phyloP scores from a whole-genome alignment of 2,797 vertebrate species.

The Ptychadena robeensis region DNA sequence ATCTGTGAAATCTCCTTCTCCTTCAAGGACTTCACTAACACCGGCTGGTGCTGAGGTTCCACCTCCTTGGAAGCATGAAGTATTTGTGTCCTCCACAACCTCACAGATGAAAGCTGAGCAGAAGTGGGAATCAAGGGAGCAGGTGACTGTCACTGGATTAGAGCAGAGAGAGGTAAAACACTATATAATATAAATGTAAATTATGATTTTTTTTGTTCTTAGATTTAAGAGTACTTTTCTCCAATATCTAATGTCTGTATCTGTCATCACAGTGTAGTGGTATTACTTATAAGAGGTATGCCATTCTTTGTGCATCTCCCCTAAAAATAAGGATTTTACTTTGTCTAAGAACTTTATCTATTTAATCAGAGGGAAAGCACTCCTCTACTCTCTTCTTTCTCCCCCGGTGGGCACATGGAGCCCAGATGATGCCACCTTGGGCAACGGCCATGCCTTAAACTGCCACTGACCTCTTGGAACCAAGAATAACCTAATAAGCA shows the following conservation, averaged over 20 bases:
- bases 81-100: conserved; percentile 77
- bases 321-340: neutral
- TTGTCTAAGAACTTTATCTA: neutral
- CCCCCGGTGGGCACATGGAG: too few relatives aligned
- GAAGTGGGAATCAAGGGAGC: conserved; percentile 80
- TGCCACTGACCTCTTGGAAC: too few relatives aligned
- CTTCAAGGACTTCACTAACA: conserved; percentile 79
- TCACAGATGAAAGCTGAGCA: conserved; percentile 81
- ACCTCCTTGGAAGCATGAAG: conserved; percentile 93
- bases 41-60: conserved; percentile 79
- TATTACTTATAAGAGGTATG: too few relatives aligned
- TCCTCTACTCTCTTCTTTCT: too few relatives aligned
- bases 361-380: neutral
- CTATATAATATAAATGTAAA: neutral
- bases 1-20: conserved; percentile 89
- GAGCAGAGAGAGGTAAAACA: conserved; percentile 81
- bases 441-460: too few relatives aligned
- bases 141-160: conserved; percentile 70
- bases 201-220: neutral
- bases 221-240: neutral
- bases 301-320: too few relatives aligned
- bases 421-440: too few relatives aligned
- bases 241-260: neutral
- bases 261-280: neutral
- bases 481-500: too few relatives aligned